Base-by-base conservation (phyloP, 2,888 invertebrate genomes). In the Pristionchus arcanus region DNA sequence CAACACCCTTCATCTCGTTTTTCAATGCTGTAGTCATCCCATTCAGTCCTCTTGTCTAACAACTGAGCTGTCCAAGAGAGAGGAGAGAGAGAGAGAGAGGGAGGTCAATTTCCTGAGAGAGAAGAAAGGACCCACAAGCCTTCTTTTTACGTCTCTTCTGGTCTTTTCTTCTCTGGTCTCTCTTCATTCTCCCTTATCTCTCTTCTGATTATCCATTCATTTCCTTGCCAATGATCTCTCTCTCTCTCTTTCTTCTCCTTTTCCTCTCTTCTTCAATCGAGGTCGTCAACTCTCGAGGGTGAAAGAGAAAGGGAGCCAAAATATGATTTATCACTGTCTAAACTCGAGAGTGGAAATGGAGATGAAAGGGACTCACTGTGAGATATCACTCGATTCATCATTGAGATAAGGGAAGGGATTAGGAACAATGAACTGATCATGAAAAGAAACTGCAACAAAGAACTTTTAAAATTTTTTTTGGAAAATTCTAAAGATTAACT, bases 61-160 rank as follows among this genome's bases (percentile, higher is more conserved):
- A 77, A 37, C 49, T 81, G 81, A 21, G 49, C 53, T 53, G 81
- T 81, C 53, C 81, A 21, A 37, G 21, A 49, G 42, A 49, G 42
- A 49, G 13, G 42, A 49, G 42, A 49, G 34, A 74, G 74, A 42
- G 74, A 42, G 34, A 77, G 77, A 81, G 81, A 53, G 81, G 42
- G 81, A 53, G 81, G 81, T 81, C 81, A 81, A 81, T 81, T 81
- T 81, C 81, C 81, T 81, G 81, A 81, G 81, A 81, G 49, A 81
- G 49, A 71, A 42, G 21, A 21, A 81, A 53, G 81, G 81, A 81
- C 81, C 81, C 81, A 81, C 13, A 74, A 74, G 37, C 74, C 37
- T 49, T 55, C 31, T 59, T 59, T 49, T 55, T 83, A 37, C 83
- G 16, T 83, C 53, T 83, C 37, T 49, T 31, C 55, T 31, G 5